Base-by-base conservation (phyloP, 2,888 invertebrate genomes). In the Cactoblastis cactorum region DNA sequence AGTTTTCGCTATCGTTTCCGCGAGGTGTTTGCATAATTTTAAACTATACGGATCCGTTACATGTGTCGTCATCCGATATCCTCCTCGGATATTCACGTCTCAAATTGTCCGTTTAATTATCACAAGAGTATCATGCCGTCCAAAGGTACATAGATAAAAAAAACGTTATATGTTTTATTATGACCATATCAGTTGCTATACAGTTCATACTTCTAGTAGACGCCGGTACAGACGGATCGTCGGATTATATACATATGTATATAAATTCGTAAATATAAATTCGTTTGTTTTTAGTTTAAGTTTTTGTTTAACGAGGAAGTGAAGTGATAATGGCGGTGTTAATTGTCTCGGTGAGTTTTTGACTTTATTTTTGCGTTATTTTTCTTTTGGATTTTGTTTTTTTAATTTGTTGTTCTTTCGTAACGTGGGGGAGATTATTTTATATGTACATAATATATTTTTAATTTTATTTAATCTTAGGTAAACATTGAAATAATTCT, bases 301-400 rank as follows among this genome's bases (percentile, higher is more conserved):
- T 9, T 43, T 43, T 28, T 28, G 43, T 43, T 15, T 28, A 17
- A n/a, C 8, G 32, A 43, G 35, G 24, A 48, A 48, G 47, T 48
- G 47, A 6, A 35, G 47, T 48, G 47, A 47, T 24, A 15, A 48
- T 48, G 47, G 9, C 47, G 3, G 2, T 37, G 19, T 38, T 48
- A 4, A 24, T 37, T 48, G 3, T 37, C 1, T 17, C 35, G 47
- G 47, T 48, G 28, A 48, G 47, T 37, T 19, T 49, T 12, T 19
- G n/a, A n/a, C 18, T 41, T 24, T 15, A 14, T 48, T 18, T 39
- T 32, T 19, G 14, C 17, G 34, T 39, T 32, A n/a, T 34, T 8
- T 37, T 37, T 37, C 17, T 37, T 37, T 15, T 12, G 9, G 18
- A 9, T 22, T 22, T 22, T 8, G 28, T 9, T 22, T 22, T 8